phyloP scores from a whole-genome alignment of 2,113 vertebrate species.

The Hirundichthys speculiger region DNA sequence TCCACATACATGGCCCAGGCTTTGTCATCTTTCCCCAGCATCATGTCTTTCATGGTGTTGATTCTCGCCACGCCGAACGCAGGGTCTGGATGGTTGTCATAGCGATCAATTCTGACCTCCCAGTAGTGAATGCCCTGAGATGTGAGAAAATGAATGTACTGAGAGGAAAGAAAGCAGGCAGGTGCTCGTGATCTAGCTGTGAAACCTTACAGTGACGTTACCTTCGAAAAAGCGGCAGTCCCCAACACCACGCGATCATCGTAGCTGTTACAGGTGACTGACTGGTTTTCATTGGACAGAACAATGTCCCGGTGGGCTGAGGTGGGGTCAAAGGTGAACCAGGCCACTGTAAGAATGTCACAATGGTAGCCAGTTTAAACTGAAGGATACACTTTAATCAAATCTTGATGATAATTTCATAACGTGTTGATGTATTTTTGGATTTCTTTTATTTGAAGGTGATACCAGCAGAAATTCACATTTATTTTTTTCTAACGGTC shows the following conservation, averaged over 20 bases:
- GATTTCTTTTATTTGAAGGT: too few species aligned
- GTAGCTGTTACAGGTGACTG: constrained; percentile 94
- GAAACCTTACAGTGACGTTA: neutral
- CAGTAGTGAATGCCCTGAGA: constrained; percentile 90
- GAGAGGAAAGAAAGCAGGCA: neutral
- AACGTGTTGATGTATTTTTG: too few species aligned
- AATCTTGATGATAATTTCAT: too few species aligned
- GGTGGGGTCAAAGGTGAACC: constrained; percentile 95
- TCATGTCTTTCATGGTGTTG: constrained; percentile 94
- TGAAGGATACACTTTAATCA: neutral
- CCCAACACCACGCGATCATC: constrained; percentile 96
- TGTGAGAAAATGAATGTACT: neutral
- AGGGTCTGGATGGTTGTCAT: constrained; percentile 97
- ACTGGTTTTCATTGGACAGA: constrained; percentile 94
- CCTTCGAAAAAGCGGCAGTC: constrained; percentile 94
- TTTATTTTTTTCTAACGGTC: too few species aligned
- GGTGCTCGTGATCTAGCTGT: neutral
- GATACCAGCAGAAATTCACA: too few species aligned
- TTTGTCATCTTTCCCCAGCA: constrained; percentile 97
- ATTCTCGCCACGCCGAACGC: constrained; percentile 96
- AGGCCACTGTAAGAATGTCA: constrained; percentile 86
- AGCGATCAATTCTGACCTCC: constrained; percentile 93
- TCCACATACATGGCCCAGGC: constrained; percentile 99
- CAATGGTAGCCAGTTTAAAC: neutral
- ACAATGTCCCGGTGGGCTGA: constrained; percentile 96